Evolutionary conservation across 1,140 invertebrate genomes (phyloP), one percentile per base, ranked within the genome.

Genomic region (Contarinia nasturtii): DNA sequence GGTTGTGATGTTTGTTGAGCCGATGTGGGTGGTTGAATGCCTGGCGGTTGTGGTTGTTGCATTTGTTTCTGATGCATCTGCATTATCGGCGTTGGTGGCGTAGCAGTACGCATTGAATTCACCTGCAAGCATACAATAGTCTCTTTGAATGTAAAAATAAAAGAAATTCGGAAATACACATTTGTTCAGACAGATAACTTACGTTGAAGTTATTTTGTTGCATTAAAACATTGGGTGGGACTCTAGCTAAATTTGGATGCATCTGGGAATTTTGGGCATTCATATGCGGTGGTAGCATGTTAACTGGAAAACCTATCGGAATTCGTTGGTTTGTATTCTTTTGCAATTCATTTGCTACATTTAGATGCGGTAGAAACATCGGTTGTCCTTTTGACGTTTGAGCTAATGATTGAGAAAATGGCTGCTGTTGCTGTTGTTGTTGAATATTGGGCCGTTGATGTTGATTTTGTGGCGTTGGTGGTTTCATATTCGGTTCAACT

Each of bases 341-440:
- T 27, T 27, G 27, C 27, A 27, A 10, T 3, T 27, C 27, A 10
- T 3, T 27, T 10, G 27, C 27, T 27, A 27, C 27, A 27, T 27
- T 27, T 27, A 10, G 27, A 27, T 46, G 44, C 15, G 15, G 44
- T 17, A 33, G 12, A n/a, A 15, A 19, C 18, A 19, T 15, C 4
- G n/a, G 38, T 40, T 40, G 27, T 10, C 27, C 27, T 10, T 27
- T 27, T 33, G 44, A 33, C 17, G 14, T 14, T 15, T 7, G 33
- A 21, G 22, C 44, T 34, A 45, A 33, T 40, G 44, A 40, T 44
- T 37, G 18, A 18, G 40, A 41, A 11, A 42, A 27, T 11, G 18
- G 17, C 11, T 48, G 19, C 21, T 40, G 46, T 34, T 47, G n/a
- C n/a, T n/a, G n/a, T n/a, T n/a, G n/a, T n/a, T n/a, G 43, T 14